These are phyloP conservation scores for Brachirus orientalis DNA, from an alignment of 2,113 vertebrate species.

Conservation along the genomic window DNA sequence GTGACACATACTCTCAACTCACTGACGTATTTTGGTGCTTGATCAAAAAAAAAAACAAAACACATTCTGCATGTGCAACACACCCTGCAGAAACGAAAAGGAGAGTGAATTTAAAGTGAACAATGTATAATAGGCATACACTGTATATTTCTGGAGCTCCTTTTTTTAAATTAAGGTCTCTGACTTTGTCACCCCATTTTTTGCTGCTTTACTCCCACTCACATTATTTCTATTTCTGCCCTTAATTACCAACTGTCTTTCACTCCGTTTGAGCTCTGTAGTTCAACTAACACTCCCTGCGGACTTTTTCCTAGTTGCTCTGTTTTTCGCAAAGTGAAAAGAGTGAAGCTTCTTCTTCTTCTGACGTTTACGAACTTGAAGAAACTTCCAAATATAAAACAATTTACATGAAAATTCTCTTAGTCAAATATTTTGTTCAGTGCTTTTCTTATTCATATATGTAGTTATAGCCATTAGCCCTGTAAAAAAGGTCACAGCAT, in stretches of 20 bases:
- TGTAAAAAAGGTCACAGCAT: too few species aligned
- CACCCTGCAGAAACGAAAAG: background rate
- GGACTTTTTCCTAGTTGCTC: conserved; percentile 17
- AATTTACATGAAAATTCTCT: too few species aligned
- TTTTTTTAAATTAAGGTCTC: conserved; percentile 15
- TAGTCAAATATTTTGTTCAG: too few species aligned
- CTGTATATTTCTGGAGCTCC: conserved; percentile 26
- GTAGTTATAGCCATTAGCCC: too few species aligned
- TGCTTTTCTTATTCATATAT: too few species aligned
- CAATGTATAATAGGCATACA: conserved; percentile 2
- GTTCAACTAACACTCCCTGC: conserved; percentile 28
- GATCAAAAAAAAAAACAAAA: conserved; percentile 30
- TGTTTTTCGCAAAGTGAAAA: conserved; percentile 7
- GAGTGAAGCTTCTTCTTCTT: too few species aligned
- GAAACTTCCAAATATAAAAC: too few species aligned
- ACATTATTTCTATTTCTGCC: conserved; percentile 54
- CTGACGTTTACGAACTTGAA: background rate
- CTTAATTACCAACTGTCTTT: conserved; percentile 55
- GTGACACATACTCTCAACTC: conserved; percentile 29
- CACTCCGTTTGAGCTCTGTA: conserved; percentile 23
- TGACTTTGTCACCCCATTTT: conserved; percentile 15
- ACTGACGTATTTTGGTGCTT: conserved; percentile 37
- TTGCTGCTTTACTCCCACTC: conserved; percentile 13
- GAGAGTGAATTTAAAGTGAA: background rate
- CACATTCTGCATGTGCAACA: background rate